Conservation (phyloP, 2,797 vertebrate species). For the Eurystomus glaucurus region DNA sequence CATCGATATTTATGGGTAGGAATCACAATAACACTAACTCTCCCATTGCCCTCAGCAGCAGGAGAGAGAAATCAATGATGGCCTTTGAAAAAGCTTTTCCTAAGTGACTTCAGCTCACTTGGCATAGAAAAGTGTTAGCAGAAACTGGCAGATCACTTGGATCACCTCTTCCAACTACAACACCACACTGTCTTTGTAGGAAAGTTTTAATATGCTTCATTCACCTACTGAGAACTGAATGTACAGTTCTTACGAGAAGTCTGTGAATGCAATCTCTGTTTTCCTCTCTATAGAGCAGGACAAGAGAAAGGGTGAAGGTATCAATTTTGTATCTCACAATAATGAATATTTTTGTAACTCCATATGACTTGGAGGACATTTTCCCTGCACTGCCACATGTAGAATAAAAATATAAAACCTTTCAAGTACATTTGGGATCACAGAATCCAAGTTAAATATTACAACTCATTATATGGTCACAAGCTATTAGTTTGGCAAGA, state of each 20-base stretch:
- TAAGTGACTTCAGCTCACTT: background rate
- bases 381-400: background rate
- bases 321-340: background rate
- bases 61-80: slow-evolving; percentile 12
- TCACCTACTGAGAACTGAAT: background rate
- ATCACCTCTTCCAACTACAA: background rate
- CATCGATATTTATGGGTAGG: slow-evolving; percentile 4
- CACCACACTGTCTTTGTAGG: background rate
- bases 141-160: background rate
- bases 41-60: slow-evolving; percentile 24
- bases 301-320: background rate
- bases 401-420: slow-evolving; percentile 45
- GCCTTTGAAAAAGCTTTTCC: slow-evolving; percentile 31
- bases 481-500: slow-evolving; percentile 66
- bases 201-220: background rate
- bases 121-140: background rate
- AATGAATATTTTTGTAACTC: slow-evolving; percentile 8
- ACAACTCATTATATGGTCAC: slow-evolving; percentile 69
- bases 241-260: background rate
- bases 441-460: slow-evolving; percentile 72
- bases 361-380: background rate
- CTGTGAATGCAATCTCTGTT: background rate
- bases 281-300: background rate
- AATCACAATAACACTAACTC: background rate
- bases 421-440: slow-evolving; percentile 63